Percentiles rank a stretch among this genome's conserved stretches.
phyloP scores from a whole-genome alignment of 2,113 vertebrate genomes.

The Centrocercus urophasianus region DNA sequence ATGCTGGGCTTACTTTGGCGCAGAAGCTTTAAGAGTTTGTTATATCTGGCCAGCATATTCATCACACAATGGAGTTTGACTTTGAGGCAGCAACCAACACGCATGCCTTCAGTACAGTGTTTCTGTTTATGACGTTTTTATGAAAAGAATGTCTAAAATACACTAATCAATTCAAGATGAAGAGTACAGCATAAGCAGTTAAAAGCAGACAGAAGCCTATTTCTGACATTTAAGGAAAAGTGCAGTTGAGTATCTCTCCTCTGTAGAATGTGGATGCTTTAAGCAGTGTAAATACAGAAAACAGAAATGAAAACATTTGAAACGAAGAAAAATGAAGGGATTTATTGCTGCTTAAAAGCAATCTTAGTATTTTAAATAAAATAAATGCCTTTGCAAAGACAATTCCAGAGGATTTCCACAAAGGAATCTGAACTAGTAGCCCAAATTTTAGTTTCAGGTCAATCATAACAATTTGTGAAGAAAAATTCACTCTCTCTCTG shows the following conservation, averaged over 20 bases:
- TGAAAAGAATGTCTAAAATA: conserved; percentile 1
- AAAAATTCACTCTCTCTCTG: not conserved
- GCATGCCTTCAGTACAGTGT: not conserved
- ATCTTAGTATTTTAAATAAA: not conserved
- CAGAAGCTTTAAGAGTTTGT: not conserved
- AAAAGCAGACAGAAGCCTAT: not conserved
- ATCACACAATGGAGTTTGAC: not conserved
- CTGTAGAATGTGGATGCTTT: not conserved
- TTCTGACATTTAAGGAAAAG: not conserved
- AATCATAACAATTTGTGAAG: not conserved
- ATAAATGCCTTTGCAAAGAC: not conserved
- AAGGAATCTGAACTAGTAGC: not conserved
- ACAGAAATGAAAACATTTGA: not conserved
- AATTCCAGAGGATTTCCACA: not conserved
- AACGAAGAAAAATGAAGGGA: not conserved
- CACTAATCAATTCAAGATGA: not conserved
- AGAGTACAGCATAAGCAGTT: not conserved
- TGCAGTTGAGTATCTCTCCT: not conserved
- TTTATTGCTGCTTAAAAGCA: not conserved
- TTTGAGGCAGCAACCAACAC: not conserved
- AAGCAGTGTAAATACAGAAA: not conserved
- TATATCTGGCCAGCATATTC: not conserved
- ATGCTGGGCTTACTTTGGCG: not conserved
- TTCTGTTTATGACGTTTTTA: not conserved
- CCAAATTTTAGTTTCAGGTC: not conserved